Evolutionary conservation across 1,140 invertebrate genomes (phyloP), one percentile per base, ranked within the genome.

Genomic region (Heterodera schachtii): DNA sequence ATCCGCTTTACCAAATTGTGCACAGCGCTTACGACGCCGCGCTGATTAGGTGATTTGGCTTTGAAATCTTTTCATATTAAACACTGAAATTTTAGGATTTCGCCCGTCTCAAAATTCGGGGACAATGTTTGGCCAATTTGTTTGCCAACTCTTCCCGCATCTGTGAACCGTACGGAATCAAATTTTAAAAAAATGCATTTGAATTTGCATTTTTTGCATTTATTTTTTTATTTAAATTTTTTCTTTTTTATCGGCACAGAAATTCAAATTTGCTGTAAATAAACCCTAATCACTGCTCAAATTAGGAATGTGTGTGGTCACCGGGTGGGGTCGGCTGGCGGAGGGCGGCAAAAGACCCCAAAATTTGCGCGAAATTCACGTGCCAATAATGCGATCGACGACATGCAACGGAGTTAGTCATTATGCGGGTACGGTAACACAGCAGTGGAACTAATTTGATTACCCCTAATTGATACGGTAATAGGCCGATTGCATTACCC

Each of bases 311-410:
- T 78, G 79, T 71, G 80, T 82, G n/a, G 83, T 82, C 19, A 77
- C 83, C 16, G 84, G 84, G 46, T 85, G 84, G 84, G 84, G 84
- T n/a, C 44, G 84, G 43, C 13, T 82, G 13, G 75, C 75, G 57
- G 82, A 84, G 75, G 66, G 64, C 66, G 82, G 82, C 19, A 52
- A 69, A 47, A 52, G 75, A 19, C 13, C 82, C 3, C 3, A 8
- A 47, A 64, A 46, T 41, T 64, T 85, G 44, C 66, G 79, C 43
- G 84, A 85, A 75, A 82, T 82, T 60, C 83, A 85, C 75, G 77
- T 85, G 41, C 84, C 84, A 21, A 85, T 85, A 43, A 75, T 85
- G 64, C 60, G 82, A 16, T 44, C 83, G 16, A 73, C 69, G 16
- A 82, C 74, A 52, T 85, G 84, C 64, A 85, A 85, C 66, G 69